These are phyloP conservation scores for Artemia franciscana DNA, from an alignment of 1,140 invertebrate genomes.

Conservation along the genomic window DNA sequence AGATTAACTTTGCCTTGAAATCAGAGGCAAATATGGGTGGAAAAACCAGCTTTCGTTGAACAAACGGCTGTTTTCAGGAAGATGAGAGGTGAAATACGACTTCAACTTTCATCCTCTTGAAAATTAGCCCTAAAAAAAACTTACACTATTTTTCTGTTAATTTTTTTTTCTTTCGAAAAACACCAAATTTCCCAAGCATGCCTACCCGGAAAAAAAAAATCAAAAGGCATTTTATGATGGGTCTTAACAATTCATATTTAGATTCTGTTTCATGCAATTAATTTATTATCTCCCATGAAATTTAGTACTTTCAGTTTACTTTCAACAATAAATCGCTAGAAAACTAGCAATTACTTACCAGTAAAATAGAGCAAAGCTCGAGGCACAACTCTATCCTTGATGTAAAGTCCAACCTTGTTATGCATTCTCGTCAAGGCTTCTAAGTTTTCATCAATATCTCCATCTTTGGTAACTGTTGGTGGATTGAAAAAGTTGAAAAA, in stretches of 20 bases:
- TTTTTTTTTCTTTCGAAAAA: too few relatives aligned
- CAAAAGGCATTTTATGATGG: neutral
- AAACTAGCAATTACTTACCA: conserved; percentile 25
- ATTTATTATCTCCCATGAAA: neutral
- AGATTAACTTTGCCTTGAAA: too few relatives aligned
- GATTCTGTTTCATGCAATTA: neutral
- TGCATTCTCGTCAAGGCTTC: conserved; percentile 58
- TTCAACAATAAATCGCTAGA: neutral
- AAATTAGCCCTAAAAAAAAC: too few relatives aligned
- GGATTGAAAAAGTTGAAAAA: conserved; percentile 99
- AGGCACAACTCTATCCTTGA: conserved; percentile 73
- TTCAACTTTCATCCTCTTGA: too few relatives aligned
- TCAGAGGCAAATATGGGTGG: too few relatives aligned
- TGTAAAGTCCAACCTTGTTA: conserved; percentile 95
- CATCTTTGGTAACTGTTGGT: conserved; percentile 34
- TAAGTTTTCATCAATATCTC: conserved; percentile 47
- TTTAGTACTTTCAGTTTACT: too few relatives aligned
- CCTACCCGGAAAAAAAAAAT: too few relatives aligned
- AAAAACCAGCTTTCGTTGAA: too few relatives aligned
- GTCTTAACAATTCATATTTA: neutral
- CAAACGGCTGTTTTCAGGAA: too few relatives aligned
- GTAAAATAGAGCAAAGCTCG: conserved; percentile 83
- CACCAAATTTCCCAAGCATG: too few relatives aligned
- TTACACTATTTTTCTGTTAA: too few relatives aligned
- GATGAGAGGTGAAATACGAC: too few relatives aligned